A percentile compares a stretch with the other conserved stretches of the same genome.
Evolutionary conservation across 2,797 vertebrate genomes (phyloP).

Genomic region (Tamandua tetradactyla): DNA sequence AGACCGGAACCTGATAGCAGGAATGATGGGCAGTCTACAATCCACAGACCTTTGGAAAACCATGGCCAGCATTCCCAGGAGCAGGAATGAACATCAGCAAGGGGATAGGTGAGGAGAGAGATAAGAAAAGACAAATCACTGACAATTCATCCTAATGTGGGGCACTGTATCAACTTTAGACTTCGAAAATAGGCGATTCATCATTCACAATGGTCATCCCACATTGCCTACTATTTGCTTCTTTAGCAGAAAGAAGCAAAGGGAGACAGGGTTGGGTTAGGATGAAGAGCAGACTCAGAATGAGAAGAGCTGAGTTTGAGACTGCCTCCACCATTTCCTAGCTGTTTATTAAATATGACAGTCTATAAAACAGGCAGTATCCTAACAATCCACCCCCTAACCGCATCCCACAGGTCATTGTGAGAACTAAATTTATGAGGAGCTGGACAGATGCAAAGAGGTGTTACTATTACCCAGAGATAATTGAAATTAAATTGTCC

Average conservation of each 20-base stretch:
- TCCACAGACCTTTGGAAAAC: background rate
- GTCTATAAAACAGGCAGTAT: background rate
- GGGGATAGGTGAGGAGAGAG: background rate
- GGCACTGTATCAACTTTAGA: background rate
- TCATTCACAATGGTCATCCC: background rate
- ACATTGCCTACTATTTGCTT: background rate
- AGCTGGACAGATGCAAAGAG: background rate
- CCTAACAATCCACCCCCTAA: background rate
- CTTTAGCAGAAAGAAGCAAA: background rate
- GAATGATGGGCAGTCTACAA: background rate
- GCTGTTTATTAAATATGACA: background rate
- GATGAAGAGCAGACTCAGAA: background rate
- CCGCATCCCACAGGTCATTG: background rate
- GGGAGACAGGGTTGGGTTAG: background rate
- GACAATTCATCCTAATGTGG: background rate
- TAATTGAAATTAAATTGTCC: conserved; percentile 14
- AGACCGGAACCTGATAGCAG: background rate
- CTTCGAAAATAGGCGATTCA: background rate
- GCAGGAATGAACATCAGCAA: background rate
- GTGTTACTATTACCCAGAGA: background rate
- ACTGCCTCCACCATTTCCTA: background rate
- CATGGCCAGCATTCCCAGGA: background rate
- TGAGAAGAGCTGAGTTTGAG: background rate
- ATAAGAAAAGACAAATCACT: background rate
- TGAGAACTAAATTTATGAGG: background rate